phyloP scores from a whole-genome alignment of 2,888 invertebrate genomes.

The Aquatica leii region DNA sequence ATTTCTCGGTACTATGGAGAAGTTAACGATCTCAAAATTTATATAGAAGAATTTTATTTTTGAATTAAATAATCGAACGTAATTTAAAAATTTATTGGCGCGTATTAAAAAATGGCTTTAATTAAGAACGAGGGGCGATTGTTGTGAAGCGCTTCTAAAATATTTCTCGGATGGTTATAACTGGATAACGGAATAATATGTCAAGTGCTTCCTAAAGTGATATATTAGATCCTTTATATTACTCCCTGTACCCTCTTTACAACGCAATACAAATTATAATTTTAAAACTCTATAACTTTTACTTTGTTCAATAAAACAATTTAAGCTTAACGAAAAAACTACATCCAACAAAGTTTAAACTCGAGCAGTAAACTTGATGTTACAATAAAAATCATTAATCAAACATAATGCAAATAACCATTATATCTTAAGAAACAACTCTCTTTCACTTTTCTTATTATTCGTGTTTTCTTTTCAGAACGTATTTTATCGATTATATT shows the following conservation, averaged over 20 bases:
- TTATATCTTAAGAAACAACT: too few relatives aligned
- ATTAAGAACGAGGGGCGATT: not conserved
- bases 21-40: not conserved
- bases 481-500: too few relatives aligned
- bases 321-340: too few relatives aligned
- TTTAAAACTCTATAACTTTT: too few relatives aligned
- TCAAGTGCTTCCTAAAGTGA: not conserved
- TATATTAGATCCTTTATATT: too few relatives aligned
- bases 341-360: too few relatives aligned
- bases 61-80: not conserved
- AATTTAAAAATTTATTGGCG: not conserved
- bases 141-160: not conserved
- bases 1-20: not conserved
- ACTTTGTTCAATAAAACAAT: too few relatives aligned
- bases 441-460: too few relatives aligned
- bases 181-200: conserved; percentile 4
- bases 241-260: not conserved
- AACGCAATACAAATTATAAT: not conserved
- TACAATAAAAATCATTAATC: too few relatives aligned
- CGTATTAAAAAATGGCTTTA: conserved; percentile 5
- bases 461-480: too few relatives aligned
- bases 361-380: too few relatives aligned
- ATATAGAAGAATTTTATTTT: not conserved
- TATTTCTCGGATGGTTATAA: conserved; percentile 1
- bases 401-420: too few relatives aligned